These are phyloP conservation scores for Torymus aiolomorphi DNA, from an alignment of 2,888 invertebrate species.

Conservation along the genomic window DNA sequence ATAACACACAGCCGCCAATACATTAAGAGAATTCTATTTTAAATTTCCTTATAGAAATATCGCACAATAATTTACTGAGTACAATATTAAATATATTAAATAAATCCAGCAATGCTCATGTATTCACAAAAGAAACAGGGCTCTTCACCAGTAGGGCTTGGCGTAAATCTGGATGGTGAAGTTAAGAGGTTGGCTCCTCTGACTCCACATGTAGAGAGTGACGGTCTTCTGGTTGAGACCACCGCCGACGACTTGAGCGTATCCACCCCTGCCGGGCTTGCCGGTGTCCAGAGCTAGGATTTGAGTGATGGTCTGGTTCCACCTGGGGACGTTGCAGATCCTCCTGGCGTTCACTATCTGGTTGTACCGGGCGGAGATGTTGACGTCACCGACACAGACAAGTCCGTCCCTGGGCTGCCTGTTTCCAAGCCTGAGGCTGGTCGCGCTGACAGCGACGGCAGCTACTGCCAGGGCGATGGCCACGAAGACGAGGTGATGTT, in stretches of 20 bases:
- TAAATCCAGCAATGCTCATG: too few species aligned
- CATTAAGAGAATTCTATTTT: too few species aligned
- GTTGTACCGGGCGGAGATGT: conserved; percentile 1
- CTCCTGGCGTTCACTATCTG: conserved; percentile 17
- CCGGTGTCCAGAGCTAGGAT: conserved; percentile 40
- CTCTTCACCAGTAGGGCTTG: conserved; percentile 32
- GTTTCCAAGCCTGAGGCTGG: conserved; percentile 19
- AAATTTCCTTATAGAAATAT: too few species aligned
- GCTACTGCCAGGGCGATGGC: not conserved
- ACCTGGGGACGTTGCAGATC: conserved; percentile 33
- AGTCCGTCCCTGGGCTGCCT: conserved; percentile 38
- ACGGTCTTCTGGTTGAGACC: conserved; percentile 45
- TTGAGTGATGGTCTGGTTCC: conserved; percentile 45
- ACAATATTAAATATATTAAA: too few species aligned
- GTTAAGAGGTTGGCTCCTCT: conserved; percentile 51
- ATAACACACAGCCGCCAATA: too few species aligned
- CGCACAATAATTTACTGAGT: too few species aligned
- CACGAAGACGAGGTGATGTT: not conserved
- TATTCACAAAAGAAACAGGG: too few species aligned
- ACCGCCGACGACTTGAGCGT: conserved; percentile 28
- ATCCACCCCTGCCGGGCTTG: conserved; percentile 37
- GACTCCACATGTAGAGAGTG: conserved; percentile 47
- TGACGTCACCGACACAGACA: conserved; percentile 32
- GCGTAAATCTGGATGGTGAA: conserved; percentile 55
- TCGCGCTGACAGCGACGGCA: conserved; percentile 5